Evolutionary conservation across 2,888 invertebrate genomes (phyloP).

Genomic region (Leptinotarsa peninsularis): DNA sequence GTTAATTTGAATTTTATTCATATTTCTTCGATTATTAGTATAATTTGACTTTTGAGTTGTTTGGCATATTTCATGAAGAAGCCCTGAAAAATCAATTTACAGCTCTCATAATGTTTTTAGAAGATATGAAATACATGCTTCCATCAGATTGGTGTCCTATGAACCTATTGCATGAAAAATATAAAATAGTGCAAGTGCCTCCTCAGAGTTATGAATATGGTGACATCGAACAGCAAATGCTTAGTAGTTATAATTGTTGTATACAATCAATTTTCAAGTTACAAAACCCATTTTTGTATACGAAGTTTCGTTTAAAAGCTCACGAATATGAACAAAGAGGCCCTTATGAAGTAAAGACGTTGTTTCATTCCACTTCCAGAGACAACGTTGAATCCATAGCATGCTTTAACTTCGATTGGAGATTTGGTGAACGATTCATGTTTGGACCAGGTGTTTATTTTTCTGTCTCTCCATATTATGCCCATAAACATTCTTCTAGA

Average conservation of each 20-base stretch:
- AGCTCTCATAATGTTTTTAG: slow-evolving; percentile 39
- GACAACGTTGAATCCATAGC: slow-evolving; percentile 54
- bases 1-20: too few species aligned
- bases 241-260: slow-evolving; percentile 31
- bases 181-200: slow-evolving; percentile 32
- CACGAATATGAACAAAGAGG: slow-evolving; percentile 53
- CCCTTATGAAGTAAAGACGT: slow-evolving; percentile 29
- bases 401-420: slow-evolving; percentile 57
- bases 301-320: slow-evolving; percentile 52
- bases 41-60: too few species aligned
- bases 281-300: slow-evolving; percentile 55
- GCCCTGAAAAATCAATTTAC: not conserved
- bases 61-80: not conserved
- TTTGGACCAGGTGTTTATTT: slow-evolving; percentile 60
- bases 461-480: slow-evolving; percentile 52
- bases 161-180: slow-evolving; percentile 39
- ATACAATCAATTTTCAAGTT: slow-evolving; percentile 49
- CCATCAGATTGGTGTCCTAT: slow-evolving; percentile 46
- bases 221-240: slow-evolving; percentile 21
- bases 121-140: slow-evolving; percentile 36
- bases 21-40: too few species aligned
- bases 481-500: slow-evolving; percentile 52
- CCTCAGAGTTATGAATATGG: slow-evolving; percentile 36
- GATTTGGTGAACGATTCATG: slow-evolving; percentile 52
- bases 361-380: slow-evolving; percentile 56